Conservation (phyloP, 2,797 vertebrate species). For the Alca torda region DNA sequence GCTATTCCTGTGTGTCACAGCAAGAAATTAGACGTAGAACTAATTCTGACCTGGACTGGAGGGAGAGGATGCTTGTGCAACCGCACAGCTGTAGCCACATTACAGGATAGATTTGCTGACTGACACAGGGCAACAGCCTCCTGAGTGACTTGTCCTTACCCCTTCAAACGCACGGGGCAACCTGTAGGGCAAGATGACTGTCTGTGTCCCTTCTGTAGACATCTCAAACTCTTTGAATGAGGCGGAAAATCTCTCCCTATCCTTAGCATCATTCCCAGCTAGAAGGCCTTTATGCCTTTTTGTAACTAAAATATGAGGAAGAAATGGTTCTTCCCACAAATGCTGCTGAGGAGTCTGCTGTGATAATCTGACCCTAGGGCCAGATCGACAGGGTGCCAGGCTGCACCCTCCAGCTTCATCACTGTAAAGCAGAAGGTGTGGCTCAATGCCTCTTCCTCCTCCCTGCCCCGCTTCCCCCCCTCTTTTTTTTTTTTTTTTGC, state of each 20-base stretch:
- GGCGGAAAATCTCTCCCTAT: not conserved
- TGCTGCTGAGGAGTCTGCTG: not conserved
- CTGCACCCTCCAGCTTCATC: not conserved
- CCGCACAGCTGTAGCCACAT: not conserved
- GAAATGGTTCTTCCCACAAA: not conserved
- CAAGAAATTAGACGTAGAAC: not conserved
- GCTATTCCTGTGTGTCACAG: not conserved
- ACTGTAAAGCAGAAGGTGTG: not conserved
- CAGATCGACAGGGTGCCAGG: not conserved
- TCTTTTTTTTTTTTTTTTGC: no score
- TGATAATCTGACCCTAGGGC: not conserved
- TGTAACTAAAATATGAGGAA: not conserved
- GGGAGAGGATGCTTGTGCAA: not conserved
- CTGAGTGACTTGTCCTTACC: not conserved
- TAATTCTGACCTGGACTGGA: not conserved
- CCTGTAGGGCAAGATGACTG: not conserved
- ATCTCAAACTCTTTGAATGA: not conserved
- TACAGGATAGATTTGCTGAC: not conserved
- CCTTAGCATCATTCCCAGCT: not conserved
- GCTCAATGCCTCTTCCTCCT: not conserved
- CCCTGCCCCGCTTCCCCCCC: accelerated
- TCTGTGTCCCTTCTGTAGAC: not conserved
- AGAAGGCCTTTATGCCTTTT: not conserved
- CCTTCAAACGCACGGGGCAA: accelerated
- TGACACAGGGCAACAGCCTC: not conserved